These are phyloP conservation scores for Andrena minutula DNA, from an alignment of 2,888 invertebrate genomes.

Conservation along the genomic window DNA sequence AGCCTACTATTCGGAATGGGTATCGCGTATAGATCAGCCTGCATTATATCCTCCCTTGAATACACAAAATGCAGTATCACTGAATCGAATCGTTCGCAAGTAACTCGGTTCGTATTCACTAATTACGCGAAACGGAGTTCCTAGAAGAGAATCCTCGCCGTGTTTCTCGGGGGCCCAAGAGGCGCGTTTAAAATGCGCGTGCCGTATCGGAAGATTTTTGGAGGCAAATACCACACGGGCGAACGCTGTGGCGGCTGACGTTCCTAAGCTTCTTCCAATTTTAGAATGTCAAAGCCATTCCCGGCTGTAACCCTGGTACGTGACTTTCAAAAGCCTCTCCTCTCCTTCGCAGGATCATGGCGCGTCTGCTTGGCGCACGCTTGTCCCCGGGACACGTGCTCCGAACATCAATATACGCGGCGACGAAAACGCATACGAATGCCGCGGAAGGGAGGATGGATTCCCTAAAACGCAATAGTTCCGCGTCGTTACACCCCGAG, in stretches of 20 bases:
- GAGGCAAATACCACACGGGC: constrained; percentile 52
- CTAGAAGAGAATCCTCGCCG: neutral
- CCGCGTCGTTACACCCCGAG: constrained; percentile 66
- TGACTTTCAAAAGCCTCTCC: constrained; percentile 60
- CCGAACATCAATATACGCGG: constrained; percentile 69
- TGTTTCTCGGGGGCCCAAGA: neutral
- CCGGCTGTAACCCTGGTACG: constrained; percentile 73
- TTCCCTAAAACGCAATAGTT: constrained; percentile 71
- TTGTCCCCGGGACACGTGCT: constrained; percentile 67
- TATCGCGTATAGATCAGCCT: too few relatives aligned
- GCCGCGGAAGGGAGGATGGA: constrained; percentile 42
- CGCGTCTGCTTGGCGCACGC: constrained; percentile 61
- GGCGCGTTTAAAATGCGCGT: constrained; percentile 33
- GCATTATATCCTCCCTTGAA: too few relatives aligned
- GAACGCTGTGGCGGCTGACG: constrained; percentile 52
- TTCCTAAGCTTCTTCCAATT: constrained; percentile 74
- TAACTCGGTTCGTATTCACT: neutral
- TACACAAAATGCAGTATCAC: too few relatives aligned
- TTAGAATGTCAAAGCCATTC: constrained; percentile 75
- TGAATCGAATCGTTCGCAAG: neutral
- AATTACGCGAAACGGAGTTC: neutral
- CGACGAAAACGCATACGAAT: constrained; percentile 67
- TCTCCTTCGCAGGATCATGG: constrained; percentile 64
- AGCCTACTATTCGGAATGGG: too few relatives aligned
- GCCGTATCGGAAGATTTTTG: constrained; percentile 53